These are phyloP conservation scores for Medauroidea extradentata DNA, from an alignment of 1,140 invertebrate species.

Conservation along the genomic window DNA sequence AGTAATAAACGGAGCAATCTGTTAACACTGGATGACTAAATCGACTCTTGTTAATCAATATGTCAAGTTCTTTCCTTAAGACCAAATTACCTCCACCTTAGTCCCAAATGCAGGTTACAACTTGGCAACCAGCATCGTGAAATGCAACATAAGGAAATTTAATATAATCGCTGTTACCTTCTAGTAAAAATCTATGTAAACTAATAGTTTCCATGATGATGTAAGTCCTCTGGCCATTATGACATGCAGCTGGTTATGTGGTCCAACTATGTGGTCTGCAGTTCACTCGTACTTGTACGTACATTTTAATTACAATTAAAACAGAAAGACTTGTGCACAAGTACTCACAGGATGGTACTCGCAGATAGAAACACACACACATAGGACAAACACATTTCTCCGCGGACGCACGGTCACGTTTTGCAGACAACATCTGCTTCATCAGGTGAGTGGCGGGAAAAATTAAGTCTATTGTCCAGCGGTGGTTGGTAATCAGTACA, in stretches of 20 bases:
- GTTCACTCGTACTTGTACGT: constrained; percentile 35
- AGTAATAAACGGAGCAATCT: constrained; percentile 23
- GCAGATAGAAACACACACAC: no score
- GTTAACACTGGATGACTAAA: constrained; percentile 24
- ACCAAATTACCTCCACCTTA: constrained; percentile 29
- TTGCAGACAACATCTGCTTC: no score
- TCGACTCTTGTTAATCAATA: constrained; percentile 18
- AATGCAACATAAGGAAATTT: no score
- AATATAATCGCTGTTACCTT: constrained; percentile 29
- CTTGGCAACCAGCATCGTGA: constrained; percentile 28
- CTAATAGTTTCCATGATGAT: constrained; percentile 39
- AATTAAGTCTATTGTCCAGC: no score
- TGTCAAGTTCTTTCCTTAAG: constrained; percentile 33
- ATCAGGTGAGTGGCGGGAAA: no score
- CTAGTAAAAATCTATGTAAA: constrained; percentile 36
- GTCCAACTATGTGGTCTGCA: constrained; percentile 36
- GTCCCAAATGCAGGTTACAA: constrained; percentile 35
- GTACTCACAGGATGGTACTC: no score
- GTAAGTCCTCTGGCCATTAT: constrained; percentile 33
- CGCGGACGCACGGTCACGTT: no score
- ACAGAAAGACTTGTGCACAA: no score
- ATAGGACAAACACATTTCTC: no score
- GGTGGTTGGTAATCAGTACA: no score
- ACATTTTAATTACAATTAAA: no score
- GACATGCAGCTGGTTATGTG: constrained; percentile 34